A percentile compares a stretch with the other conserved stretches of the same genome.
Evolutionary conservation across 1,140 invertebrate genomes (phyloP).

Genomic region (Aphelenchoides besseyi): DNA sequence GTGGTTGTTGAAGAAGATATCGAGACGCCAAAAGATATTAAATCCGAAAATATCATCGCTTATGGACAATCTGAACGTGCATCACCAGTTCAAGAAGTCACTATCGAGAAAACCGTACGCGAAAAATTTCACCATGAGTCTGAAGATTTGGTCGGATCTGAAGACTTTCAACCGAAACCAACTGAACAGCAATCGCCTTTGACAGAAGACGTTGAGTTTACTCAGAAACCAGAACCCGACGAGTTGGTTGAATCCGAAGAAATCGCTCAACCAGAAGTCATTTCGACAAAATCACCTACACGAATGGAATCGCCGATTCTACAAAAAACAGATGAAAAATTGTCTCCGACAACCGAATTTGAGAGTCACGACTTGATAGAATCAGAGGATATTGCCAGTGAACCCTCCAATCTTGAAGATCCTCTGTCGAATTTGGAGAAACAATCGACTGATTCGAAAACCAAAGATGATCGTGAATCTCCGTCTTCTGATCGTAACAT

Average conservation of each 20-base stretch:
- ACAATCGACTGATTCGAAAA: not conserved
- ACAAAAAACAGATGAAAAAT: not conserved
- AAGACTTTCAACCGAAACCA: not conserved
- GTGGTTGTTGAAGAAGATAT: not conserved
- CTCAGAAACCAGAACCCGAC: not conserved
- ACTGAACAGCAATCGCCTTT: not conserved
- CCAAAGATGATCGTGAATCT: too few species aligned
- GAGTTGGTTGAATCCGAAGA: not conserved
- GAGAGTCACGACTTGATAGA: constrained; percentile 4
- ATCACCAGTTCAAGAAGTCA: not conserved
- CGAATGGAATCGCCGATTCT: not conserved
- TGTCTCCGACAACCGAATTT: not conserved
- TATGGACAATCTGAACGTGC: not conserved
- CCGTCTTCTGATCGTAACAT: too few species aligned
- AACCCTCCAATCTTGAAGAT: not conserved
- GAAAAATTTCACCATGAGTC: too few species aligned
- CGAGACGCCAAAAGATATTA: too few species aligned
- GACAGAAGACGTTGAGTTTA: too few species aligned
- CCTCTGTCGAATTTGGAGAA: not conserved
- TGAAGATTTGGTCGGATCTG: not conserved
- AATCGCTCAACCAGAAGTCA: not conserved
- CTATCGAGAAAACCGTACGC: too few species aligned
- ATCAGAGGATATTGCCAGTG: not conserved
- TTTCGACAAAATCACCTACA: not conserved
- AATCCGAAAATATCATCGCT: not conserved